Percentiles rank a stretch among this genome's conserved stretches.
Conservation (phyloP, 2,797 vertebrate species). For the Gymnopithys bicolor region DNA sequence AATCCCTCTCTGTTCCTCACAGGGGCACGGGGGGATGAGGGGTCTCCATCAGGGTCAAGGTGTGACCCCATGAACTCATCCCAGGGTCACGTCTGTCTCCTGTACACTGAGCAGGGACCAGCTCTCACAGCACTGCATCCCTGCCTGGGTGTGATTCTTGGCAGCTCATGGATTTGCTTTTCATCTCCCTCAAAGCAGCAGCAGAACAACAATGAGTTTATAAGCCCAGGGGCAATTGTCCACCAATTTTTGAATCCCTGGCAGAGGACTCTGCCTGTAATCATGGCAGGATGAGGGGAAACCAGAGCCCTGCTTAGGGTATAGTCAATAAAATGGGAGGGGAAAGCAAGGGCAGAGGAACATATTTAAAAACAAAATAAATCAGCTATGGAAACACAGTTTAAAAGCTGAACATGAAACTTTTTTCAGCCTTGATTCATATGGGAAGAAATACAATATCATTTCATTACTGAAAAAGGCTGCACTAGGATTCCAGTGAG, state of each 20-base stretch:
- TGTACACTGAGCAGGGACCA: neutral
- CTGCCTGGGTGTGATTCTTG: constrained; percentile 38
- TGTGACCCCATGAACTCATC: constrained; percentile 9
- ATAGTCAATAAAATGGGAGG: neutral
- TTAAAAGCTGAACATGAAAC: neutral
- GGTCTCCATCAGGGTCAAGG: neutral
- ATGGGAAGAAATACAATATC: neutral
- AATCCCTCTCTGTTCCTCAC: neutral
- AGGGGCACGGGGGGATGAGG: fast-evolving
- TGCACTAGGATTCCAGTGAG: constrained; percentile 10
- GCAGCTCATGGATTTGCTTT: neutral
- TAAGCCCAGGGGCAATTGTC: neutral
- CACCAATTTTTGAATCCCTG: neutral
- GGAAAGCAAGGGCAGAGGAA: neutral
- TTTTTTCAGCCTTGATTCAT: neutral
- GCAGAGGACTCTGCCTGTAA: neutral
- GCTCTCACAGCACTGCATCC: neutral
- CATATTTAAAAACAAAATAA: constrained; percentile 21
- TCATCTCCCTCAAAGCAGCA: neutral
- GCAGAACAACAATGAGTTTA: neutral
- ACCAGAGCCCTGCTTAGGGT: constrained; percentile 26
- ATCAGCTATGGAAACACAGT: neutral
- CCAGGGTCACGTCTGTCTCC: neutral
- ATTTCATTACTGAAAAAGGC: constrained; percentile 32
- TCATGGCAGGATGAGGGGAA: constrained; percentile 11